A percentile compares a stretch with the other conserved stretches of the same genome.
phyloP scores from a whole-genome alignment of 2,888 invertebrate species.

The Noctua janthe region DNA sequence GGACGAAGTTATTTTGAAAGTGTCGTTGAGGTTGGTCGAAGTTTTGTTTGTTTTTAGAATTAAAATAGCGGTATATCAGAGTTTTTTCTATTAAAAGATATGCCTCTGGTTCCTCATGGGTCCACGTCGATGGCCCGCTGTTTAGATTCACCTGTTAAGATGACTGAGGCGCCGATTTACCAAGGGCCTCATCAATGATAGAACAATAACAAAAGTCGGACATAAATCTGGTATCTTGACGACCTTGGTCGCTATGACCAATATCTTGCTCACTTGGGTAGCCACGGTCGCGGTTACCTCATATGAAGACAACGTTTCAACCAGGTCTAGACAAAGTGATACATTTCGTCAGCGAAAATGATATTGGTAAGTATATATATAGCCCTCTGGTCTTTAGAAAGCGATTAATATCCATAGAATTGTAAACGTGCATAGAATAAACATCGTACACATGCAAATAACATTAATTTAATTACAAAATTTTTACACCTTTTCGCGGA shows the following conservation, averaged over 20 bases:
- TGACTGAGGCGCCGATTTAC: neutral
- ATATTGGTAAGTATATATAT: neutral
- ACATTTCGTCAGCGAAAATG: neutral
- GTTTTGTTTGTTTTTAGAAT: conserved; percentile 19
- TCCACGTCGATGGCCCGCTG: neutral
- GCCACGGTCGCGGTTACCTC: neutral
- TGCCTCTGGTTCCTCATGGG: neutral
- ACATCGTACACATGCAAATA: conserved; percentile 41
- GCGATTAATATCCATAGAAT: neutral
- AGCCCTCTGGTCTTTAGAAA: neutral
- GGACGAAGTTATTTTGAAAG: conserved; percentile 36
- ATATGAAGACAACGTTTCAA: neutral
- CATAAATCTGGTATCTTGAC: neutral
- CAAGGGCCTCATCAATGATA: neutral
- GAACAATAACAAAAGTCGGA: neutral
- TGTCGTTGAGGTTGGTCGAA: conserved; percentile 22
- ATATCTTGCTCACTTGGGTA: neutral
- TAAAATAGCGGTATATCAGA: neutral
- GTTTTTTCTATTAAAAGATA: neutral
- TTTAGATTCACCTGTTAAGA: neutral
- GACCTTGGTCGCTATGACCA: neutral
- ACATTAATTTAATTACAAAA: conserved; percentile 59
- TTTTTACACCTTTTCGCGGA: conserved; percentile 59
- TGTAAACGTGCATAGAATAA: conserved; percentile 15
- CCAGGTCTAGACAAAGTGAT: neutral